Evolutionary conservation across 1,140 invertebrate genomes (phyloP).

Genomic region (Achroia grisella): DNA sequence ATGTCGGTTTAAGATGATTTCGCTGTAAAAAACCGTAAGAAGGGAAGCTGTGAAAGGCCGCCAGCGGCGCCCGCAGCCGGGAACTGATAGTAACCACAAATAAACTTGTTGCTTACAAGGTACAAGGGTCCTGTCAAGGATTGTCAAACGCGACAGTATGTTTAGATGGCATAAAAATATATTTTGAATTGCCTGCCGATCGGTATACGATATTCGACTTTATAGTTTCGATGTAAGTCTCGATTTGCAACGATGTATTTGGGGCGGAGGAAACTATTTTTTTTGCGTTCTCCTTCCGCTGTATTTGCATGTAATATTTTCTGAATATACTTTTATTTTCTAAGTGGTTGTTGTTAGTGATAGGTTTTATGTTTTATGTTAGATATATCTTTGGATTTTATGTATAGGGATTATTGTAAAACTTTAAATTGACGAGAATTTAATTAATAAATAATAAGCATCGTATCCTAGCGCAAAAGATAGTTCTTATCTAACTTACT

Average conservation of each 20-base stretch:
- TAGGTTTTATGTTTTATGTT: not conserved
- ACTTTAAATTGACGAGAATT: no score
- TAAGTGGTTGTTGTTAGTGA: not conserved
- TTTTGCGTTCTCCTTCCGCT: constrained; percentile 5
- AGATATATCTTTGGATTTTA: no score
- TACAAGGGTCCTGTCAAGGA: constrained; percentile 3
- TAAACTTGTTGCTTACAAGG: constrained; percentile 7
- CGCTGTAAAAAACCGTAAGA: no score
- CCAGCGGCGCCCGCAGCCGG: no score
- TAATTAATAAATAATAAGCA: no score
- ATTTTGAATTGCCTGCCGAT: not conserved
- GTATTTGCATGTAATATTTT: constrained; percentile 21
- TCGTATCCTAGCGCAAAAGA: no score
- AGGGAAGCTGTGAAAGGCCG: no score
- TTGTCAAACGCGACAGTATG: constrained; percentile 2
- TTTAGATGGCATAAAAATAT: constrained; percentile 2
- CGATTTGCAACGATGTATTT: no score
- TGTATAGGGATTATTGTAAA: no score
- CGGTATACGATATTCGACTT: not conserved
- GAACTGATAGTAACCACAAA: constrained; percentile 1
- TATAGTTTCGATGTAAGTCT: not conserved
- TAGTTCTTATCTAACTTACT: no score
- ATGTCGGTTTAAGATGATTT: no score
- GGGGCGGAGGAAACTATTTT: not conserved
- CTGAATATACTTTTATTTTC: not conserved